Conservation (phyloP, 2,888 invertebrate species). For the Cyrtodaria siliqua region DNA sequence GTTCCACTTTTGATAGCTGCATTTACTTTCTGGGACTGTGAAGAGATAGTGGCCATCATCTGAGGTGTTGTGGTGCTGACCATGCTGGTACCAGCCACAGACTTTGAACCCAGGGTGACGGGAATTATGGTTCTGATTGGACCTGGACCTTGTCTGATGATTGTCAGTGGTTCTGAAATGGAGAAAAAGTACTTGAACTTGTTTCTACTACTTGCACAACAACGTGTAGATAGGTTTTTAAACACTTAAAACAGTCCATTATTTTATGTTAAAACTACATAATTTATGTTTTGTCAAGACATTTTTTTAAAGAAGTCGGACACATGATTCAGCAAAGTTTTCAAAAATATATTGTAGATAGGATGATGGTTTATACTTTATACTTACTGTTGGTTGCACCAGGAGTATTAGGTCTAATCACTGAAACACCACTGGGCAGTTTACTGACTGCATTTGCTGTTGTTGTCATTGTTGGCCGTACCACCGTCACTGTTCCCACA, state of each 20-base stretch:
- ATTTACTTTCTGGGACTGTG: conserved; percentile 55
- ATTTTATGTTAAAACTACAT: too few relatives aligned
- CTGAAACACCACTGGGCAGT: conserved; percentile 42
- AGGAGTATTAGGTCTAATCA: conserved; percentile 46
- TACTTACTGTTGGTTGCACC: conserved; percentile 44
- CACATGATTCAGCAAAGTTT: too few relatives aligned
- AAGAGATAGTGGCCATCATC: conserved; percentile 31
- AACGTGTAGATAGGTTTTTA: too few relatives aligned
- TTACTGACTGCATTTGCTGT: conserved; percentile 50
- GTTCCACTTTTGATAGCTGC: conserved; percentile 27
- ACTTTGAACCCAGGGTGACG: conserved; percentile 41
- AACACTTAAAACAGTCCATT: too few relatives aligned
- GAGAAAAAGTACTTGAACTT: background rate
- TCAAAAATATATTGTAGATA: too few relatives aligned
- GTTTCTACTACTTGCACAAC: too few relatives aligned
- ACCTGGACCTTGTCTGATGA: conserved; percentile 60
- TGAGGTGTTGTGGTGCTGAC: conserved; percentile 24
- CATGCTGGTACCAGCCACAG: conserved; percentile 9
- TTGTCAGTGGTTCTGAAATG: conserved; percentile 59
- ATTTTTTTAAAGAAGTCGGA: too few relatives aligned
- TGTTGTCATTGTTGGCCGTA: conserved; percentile 53
- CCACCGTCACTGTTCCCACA: conserved; percentile 35
- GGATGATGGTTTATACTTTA: too few relatives aligned
- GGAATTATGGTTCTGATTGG: conserved; percentile 53
- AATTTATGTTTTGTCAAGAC: too few relatives aligned